phyloP scores from a whole-genome alignment of 2,113 vertebrate species.

The Amblyopsis rosae region DNA sequence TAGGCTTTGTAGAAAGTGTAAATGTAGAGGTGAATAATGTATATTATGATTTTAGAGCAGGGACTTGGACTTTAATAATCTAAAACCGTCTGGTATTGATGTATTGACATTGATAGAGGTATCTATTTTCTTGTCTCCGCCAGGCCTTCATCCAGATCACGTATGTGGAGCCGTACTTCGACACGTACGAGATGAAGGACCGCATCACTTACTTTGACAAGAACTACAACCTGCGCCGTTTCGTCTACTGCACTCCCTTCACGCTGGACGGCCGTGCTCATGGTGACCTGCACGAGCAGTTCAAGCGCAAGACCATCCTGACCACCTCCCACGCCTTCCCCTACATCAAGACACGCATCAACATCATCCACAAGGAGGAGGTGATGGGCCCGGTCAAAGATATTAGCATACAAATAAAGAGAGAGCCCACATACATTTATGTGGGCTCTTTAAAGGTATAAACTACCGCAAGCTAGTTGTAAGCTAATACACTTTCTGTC shows the following conservation, averaged over 20 bases:
- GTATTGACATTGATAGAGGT: not conserved
- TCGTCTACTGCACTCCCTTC: slow-evolving; percentile 98
- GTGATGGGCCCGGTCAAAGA: slow-evolving; percentile 56
- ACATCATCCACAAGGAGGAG: slow-evolving; percentile 98
- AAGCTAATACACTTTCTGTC: no score
- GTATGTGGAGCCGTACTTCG: slow-evolving; percentile 96
- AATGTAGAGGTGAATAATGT: no score
- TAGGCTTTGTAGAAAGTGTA: no score
- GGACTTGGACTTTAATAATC: no score
- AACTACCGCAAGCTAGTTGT: no score
- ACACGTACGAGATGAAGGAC: slow-evolving; percentile 99
- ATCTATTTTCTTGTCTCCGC: not conserved
- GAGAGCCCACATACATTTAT: no score
- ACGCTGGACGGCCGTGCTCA: slow-evolving; percentile 95
- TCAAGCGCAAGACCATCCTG: slow-evolving; percentile 95
- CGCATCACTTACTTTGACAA: slow-evolving; percentile 99
- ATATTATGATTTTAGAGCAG: no score
- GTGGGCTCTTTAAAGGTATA: no score
- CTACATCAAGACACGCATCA: slow-evolving; percentile 98
- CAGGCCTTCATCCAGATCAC: slow-evolving; percentile 98
- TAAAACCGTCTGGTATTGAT: not conserved
- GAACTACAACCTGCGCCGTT: slow-evolving; percentile 96
- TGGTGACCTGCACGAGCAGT: slow-evolving; percentile 96
- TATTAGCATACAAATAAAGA: no score
- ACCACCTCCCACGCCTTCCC: slow-evolving; percentile 97